phyloP scores from a whole-genome alignment of 1,140 invertebrate genomes.

The Gonioctena quinquepunctata region DNA sequence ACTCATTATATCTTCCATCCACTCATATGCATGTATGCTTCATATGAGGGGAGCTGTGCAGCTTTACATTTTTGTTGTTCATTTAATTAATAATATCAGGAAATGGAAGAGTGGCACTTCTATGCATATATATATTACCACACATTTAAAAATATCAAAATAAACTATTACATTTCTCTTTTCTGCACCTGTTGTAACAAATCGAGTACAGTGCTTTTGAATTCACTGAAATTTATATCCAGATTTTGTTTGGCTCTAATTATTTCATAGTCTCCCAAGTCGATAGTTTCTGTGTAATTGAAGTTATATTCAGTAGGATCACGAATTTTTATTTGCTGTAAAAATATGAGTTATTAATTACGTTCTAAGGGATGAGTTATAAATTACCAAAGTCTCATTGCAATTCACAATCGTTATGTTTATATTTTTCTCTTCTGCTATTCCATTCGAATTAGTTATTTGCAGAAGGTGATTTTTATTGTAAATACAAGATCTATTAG shows the following conservation, averaged over 20 bases:
- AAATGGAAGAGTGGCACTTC: not conserved
- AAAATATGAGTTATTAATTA: constrained; percentile 1
- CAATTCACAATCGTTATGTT: constrained; percentile 24
- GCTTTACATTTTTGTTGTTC: too few species aligned
- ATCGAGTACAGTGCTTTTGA: constrained; percentile 33
- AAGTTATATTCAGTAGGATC: constrained; percentile 29
- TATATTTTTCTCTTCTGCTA: constrained; percentile 24
- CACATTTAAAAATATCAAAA: too few species aligned
- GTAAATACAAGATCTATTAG: constrained; percentile 23
- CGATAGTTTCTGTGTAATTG: constrained; percentile 30
- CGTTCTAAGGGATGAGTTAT: not conserved
- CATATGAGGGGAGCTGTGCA: too few species aligned
- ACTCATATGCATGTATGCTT: too few species aligned
- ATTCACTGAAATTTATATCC: constrained; percentile 34
- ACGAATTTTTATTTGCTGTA: constrained; percentile 35
- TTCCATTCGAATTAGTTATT: constrained; percentile 10
- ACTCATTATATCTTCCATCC: too few species aligned
- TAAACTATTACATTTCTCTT: constrained; percentile 29
- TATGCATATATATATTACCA: constrained; percentile 5
- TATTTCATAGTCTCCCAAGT: constrained; percentile 28
- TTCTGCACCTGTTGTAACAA: constrained; percentile 31
- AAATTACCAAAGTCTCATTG: constrained; percentile 27
- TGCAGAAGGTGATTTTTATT: constrained; percentile 22
- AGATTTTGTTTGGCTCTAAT: constrained; percentile 28
- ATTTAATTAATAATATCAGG: too few species aligned